Conservation (phyloP, 2,888 invertebrate genomes). For the Drosophila meridiana region DNA sequence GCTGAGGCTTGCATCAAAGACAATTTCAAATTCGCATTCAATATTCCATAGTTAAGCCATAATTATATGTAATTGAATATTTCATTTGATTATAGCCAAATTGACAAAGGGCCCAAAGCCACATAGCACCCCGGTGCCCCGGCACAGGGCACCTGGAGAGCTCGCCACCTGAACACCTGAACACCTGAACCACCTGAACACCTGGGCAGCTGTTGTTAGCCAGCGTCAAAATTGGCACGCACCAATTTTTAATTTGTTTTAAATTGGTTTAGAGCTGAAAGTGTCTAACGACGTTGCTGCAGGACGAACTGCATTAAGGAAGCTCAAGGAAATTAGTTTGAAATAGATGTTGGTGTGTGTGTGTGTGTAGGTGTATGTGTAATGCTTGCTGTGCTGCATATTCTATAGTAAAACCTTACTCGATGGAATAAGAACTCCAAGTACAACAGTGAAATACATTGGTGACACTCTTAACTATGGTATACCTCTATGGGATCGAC, state of each 20-base stretch:
- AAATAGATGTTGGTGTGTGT: background rate
- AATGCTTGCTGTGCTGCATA: background rate
- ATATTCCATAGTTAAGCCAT: slow-evolving; percentile 27
- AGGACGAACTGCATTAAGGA: background rate
- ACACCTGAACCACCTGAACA: background rate
- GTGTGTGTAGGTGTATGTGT: background rate
- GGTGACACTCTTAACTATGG: too few species aligned
- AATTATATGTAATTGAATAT: slow-evolving; percentile 26
- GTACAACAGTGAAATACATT: too few species aligned
- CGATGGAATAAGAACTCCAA: background rate
- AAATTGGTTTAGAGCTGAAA: slow-evolving; percentile 65
- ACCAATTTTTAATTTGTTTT: slow-evolving; percentile 76
- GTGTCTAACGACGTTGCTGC: background rate
- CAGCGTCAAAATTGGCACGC: slow-evolving; percentile 50
- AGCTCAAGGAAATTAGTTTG: background rate
- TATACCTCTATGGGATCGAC: too few species aligned
- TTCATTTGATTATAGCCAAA: slow-evolving; percentile 36
- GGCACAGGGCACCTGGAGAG: background rate
- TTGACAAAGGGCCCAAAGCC: slow-evolving; percentile 8
- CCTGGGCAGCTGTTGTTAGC: background rate
- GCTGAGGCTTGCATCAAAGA: background rate
- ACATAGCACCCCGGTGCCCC: background rate
- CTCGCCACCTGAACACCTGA: too few species aligned
- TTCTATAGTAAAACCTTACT: background rate
- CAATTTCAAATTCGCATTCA: slow-evolving; percentile 32